Base-by-base conservation (phyloP, 2,888 invertebrate species). In the Azorinus chamasolen region DNA sequence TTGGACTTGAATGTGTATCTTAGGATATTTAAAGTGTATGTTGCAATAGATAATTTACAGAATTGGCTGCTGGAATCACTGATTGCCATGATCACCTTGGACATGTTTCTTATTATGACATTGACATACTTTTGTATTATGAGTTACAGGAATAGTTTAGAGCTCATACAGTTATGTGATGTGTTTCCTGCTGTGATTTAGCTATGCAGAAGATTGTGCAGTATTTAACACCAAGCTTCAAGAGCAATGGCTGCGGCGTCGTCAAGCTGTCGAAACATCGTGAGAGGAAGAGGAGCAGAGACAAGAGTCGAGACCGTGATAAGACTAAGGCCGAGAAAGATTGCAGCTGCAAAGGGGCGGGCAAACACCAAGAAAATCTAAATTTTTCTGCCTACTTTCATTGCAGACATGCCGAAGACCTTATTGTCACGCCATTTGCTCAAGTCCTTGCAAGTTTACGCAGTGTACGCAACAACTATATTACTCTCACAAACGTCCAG, bases 351-450 rank as follows among this genome's bases (percentile, higher is more conserved):
- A 59, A 46, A 46, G 16, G 61, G n/a, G 5, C 25, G 0, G 61
- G 57, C 22, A 64, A 57, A 37, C 70, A 64, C 41, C 55, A 58
- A n/a, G 46, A 55, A 51, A 74, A 82, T 65, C 63, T 65, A 48
- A 76, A 77, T 65, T 83, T 78, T 86, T 83, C 87, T 75, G 79
- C 72, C 82, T 84, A 89, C 91, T 91, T 93, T 88, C 86, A 86
- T 94, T 95, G 72, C 94, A 96, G 98, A 94, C 98, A 99, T 95
- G 98, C 98, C 93, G 99, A 99, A 95, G 99, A 99, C 95, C 96
- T 99, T 94, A 99, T 99, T 93, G 99, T 99, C 93, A 99, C 99
- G 91, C 99, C 99, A 91, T 99, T 99, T 95, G 99, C 99, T 94
- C 99, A 99, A 95, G 97, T 99, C 94, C 95, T 99, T 94, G 99